Conservation (phyloP, 2,888 invertebrate species). For the Nemotelus nigrinus region DNA sequence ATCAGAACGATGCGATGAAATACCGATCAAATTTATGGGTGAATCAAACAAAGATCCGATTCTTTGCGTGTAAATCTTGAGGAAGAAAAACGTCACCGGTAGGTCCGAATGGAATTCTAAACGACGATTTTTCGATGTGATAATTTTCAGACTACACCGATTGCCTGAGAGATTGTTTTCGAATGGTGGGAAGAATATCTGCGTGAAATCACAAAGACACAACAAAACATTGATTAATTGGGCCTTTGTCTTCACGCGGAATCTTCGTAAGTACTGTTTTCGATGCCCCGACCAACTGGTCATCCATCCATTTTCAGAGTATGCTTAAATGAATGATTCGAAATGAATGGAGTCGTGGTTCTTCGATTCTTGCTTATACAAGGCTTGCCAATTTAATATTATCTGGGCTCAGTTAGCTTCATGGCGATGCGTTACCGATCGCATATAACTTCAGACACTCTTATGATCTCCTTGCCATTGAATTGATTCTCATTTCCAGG, state of each 20-base stretch:
- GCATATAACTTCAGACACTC: no score
- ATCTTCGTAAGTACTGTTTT: constrained; percentile 29
- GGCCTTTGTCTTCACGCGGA: constrained; percentile 55
- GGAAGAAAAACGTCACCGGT: neutral
- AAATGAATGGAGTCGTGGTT: neutral
- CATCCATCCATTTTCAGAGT: neutral
- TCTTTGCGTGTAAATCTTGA: neutral
- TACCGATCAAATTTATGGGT: constrained; percentile 27
- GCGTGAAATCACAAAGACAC: constrained; percentile 44
- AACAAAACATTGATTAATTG: constrained; percentile 59
- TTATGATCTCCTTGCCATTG: no score
- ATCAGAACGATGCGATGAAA: constrained; percentile 12
- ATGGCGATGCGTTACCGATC: no score
- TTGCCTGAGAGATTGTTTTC: constrained; percentile 2
- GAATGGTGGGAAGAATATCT: constrained; percentile 42
- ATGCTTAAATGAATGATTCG: neutral
- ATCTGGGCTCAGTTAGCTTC: no score
- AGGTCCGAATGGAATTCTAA: constrained; percentile 27
- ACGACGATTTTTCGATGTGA: constrained; percentile 30
- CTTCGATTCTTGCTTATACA: neutral
- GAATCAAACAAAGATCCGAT: constrained; percentile 25
- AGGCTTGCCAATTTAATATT: no score
- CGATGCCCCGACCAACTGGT: constrained; percentile 20
- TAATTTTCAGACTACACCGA: constrained; percentile 24
- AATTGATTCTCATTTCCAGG: no score